These are phyloP conservation scores for Copsychus sechellarum DNA, from an alignment of 2,113 vertebrate genomes.

Conservation along the genomic window DNA sequence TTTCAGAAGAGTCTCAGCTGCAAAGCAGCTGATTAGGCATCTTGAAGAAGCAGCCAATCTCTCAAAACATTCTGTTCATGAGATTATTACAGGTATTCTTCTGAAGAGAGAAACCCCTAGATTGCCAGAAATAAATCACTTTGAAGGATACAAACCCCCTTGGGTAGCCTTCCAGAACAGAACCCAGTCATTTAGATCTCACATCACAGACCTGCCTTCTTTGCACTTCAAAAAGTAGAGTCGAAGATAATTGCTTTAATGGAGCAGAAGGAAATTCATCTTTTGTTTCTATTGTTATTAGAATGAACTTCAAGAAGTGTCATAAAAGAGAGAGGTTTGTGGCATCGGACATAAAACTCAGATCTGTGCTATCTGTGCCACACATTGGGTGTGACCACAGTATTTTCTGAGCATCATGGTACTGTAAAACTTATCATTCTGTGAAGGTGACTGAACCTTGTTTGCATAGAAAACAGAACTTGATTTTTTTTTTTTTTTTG, in stretches of 20 bases:
- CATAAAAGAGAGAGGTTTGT: not conserved
- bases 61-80: not conserved
- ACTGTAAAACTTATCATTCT: not conserved
- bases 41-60: constrained; percentile 19
- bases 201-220: not conserved
- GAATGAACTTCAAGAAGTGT: not conserved
- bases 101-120: not conserved
- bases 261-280: not conserved
- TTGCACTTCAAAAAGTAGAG: not conserved
- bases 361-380: not conserved
- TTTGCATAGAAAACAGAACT: not conserved
- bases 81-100: constrained; percentile 13
- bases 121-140: constrained; percentile 22
- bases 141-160: not conserved
- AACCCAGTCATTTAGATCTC: not conserved
- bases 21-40: constrained; percentile 14
- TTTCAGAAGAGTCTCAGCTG: constrained; percentile 49
- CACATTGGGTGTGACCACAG: not conserved
- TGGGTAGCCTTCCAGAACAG: not conserved
- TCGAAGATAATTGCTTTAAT: not conserved
- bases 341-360: not conserved
- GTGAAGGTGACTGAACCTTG: not conserved
- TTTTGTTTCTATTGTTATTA: not conserved
- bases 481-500: not conserved
- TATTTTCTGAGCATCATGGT: not conserved